Evolutionary conservation across 1,140 invertebrate species (phyloP), one percentile per base, ranked within the genome.

Genomic region (Campoletis sonorensis): DNA sequence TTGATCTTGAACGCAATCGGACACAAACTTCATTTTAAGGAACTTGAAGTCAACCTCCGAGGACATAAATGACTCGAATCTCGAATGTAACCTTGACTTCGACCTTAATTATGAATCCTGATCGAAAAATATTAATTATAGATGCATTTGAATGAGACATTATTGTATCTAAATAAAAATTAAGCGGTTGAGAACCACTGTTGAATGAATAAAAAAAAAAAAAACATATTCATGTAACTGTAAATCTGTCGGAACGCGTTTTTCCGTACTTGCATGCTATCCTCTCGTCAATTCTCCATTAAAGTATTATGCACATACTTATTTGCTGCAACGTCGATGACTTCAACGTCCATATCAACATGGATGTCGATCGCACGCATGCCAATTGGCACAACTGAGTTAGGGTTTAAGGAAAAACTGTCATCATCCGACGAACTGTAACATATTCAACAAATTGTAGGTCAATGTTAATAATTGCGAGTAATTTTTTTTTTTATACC

Each of bases 231-330:
- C 37, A 79, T 73, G 79, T 49, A 26, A 54, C 79, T 75, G 77
- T 83, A 83, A 86, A 86, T 78, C 40, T 45, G 71, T 4, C 18
- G 37, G 37, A 73, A 71, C 33, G 40, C 70, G 21, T 8, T 71
- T 71, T 37, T 26, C 18, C 68, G 33, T 15, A 40, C 21, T 30
- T 61, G 80, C 87, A 86, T 87, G 86, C 87, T 83, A 86, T 84
- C 77, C 83, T 85, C 85, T 85, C 84, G 84, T 88, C 85, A 87
- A 87, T 88, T 86, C 85, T 85, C 84, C 88, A 86, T 88, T 86
- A 88, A 76, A 84, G 64, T 84, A 82, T 87, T 85, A 84, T 86
- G 86, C 84, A 82, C 84, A 83, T 85, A 81, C 68, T 70, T 84
- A 84, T 79, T 83, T 84, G 16, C 30, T n/a, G 16, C 67, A 70